Evolutionary conservation across 2,797 vertebrate genomes (phyloP), one percentile per base, ranked within the genome.

Genomic region (Carcharodon carcharias): DNA sequence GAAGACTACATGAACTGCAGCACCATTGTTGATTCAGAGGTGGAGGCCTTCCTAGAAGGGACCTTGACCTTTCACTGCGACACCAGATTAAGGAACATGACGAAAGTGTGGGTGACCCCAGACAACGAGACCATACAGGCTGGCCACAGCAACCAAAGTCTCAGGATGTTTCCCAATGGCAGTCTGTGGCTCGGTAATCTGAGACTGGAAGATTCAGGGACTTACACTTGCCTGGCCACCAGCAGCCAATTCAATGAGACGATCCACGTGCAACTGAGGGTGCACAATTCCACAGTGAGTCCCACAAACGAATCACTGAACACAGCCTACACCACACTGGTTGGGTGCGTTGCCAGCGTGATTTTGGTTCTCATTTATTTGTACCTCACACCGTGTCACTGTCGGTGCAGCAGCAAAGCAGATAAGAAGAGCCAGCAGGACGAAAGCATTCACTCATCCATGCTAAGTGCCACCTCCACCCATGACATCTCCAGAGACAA

Each of bases 281-380:
- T 99, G 96, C 97, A 99, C 97, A 99, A 99, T 97, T 98, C 98
- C 97, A 99, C 99, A 97, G 97, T 98, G 97, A 97, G 98, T 0
- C 98, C 98, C 18, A 96, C 97, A 0, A 98, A 98, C 0, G 99
- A 99, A 80, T 98, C 98, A 67, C 97, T 99, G 96, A 99, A 99
- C 98, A 99, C 99, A 0, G 99, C 98, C 0, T 99, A 99, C 97
- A 99, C 99, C 97, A 99, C 99, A 0, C 97, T 99, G 56, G 99
- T 99, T 97, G 99, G 99, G 96, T 99, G 99, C 96, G 98, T 99
- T 97, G 98, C 99, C 96, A 99, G 99, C 31, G 99, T 99, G 96
- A 98, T 99, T 96, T 98, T 99, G 97, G 99, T 99, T 69, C 98
- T 99, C 96, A 99, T 99, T 97, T 99, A 99, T 97, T 98, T 99